phyloP scores from a whole-genome alignment of 2,113 vertebrate genomes.

The Myanophis thanlyinensis region DNA sequence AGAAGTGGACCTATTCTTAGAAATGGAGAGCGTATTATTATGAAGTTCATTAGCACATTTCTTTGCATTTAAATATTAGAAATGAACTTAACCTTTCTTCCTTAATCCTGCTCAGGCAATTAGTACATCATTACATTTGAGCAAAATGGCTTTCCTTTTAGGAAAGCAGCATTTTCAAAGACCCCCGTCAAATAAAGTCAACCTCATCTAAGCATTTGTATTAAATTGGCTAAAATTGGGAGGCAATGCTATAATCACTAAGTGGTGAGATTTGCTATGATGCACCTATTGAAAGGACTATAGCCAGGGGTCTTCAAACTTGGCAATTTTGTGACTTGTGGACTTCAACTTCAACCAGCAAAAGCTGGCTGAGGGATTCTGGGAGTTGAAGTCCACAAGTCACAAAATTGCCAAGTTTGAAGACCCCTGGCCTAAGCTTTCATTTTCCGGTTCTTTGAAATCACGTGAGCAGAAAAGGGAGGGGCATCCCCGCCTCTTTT shows the following conservation, averaged over 20 bases:
- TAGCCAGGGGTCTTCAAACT: no score
- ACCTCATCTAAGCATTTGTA: background rate
- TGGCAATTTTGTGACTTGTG: no score
- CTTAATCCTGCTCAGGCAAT: background rate
- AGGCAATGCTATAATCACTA: background rate
- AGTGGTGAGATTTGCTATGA: background rate
- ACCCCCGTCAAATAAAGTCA: background rate
- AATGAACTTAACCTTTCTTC: background rate
- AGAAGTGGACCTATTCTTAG: background rate
- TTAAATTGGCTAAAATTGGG: background rate
- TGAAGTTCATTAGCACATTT: background rate
- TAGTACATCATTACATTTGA: background rate
- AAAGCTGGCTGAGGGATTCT: no score
- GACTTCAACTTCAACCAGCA: no score
- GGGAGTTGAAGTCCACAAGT: no score
- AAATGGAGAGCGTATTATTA: background rate
- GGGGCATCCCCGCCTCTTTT: background rate
- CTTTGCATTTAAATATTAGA: background rate
- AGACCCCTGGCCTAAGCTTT: no score
- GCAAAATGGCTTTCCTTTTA: background rate
- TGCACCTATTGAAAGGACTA: no score
- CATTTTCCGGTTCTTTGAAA: background rate
- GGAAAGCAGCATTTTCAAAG: background rate
- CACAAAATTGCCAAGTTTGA: no score
- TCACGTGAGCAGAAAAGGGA: background rate